Base-by-base conservation (phyloP, 2,888 invertebrate species). In the Trissoscelio sp. region DNA sequence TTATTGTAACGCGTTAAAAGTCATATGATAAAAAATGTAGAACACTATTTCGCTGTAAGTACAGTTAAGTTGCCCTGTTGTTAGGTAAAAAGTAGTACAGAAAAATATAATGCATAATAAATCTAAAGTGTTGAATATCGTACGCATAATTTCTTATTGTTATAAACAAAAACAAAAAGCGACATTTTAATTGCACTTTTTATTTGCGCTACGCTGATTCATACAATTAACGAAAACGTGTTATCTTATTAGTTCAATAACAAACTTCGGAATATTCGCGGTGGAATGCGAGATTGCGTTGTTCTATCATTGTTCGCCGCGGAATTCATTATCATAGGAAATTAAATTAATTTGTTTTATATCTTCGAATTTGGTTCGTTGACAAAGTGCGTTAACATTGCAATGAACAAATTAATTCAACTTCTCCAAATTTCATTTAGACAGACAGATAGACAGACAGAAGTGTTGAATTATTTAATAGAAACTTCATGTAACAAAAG, bases 161-260 rank as follows among this genome's bases (percentile, higher is more conserved):
- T 34, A 9, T 9, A 9, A 6, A 34, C 34, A 34, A 11, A 24
- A 24, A 6, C 6, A 24, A 3, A 24, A n/a, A n/a, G n/a, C 24
- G 24, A n/a, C n/a, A n/a, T n/a, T 24, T 3, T 24, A 24, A 6
- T 11, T 34, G 5, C 1, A 9, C 34, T 5, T 34, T 34, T 34
- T 34, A 2, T 53, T 55, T 55, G 31, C 16, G 16, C 20, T 20
- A 2, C 11, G 20, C 7, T 20, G 46, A 20, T 20, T 46, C 9
- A 20, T 20, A 51, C 24, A 20, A 51, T 51, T 20, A 53, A 53
- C 12, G 31, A 14, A 31, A 53, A 53, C 12, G 34, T 18, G 55
- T 34, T 37, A 58, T 20, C 58, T 58, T 39, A 14, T 39, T 39
- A 37, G 55, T 58, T 39, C 22, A 58, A 58, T 39, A 39, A 20